Evolutionary conservation across 2,888 invertebrate species (phyloP).

Genomic region (Entomobrya proxima): DNA sequence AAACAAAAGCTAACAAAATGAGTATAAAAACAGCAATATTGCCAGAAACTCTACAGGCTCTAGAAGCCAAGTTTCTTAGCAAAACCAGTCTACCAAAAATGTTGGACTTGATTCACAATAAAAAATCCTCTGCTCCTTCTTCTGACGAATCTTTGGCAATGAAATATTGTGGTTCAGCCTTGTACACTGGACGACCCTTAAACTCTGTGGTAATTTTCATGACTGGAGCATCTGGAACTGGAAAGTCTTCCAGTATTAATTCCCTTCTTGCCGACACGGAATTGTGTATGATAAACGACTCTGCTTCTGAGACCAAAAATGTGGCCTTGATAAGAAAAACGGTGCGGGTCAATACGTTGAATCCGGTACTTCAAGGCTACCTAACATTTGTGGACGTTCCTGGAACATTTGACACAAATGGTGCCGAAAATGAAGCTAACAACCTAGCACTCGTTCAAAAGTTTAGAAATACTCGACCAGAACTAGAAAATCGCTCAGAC

Average conservation of each 20-base stretch:
- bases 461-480: not conserved
- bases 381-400: slow-evolving; percentile 35
- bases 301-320: slow-evolving; percentile 5
- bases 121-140: too few relatives aligned
- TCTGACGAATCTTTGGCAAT: too few relatives aligned
- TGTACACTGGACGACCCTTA: slow-evolving; percentile 44
- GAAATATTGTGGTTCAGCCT: too few relatives aligned
- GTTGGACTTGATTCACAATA: too few relatives aligned
- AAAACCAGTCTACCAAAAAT: too few relatives aligned
- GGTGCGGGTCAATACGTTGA: not conserved
- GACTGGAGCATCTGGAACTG: slow-evolving; percentile 26
- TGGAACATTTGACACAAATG: slow-evolving; percentile 11
- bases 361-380: not conserved
- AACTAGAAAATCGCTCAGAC: not conserved
- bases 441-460: not conserved
- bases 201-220: not conserved
- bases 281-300: not conserved
- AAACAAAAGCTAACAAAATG: too few relatives aligned
- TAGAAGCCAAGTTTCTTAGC: too few relatives aligned
- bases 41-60: too few relatives aligned
- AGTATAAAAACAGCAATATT: too few relatives aligned
- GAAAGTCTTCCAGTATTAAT: slow-evolving; percentile 37
- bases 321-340: not conserved
- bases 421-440: not conserved
- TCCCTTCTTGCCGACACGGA: not conserved